Conservation (phyloP, 2,797 vertebrate species). For the Tarsius wallacei region DNA sequence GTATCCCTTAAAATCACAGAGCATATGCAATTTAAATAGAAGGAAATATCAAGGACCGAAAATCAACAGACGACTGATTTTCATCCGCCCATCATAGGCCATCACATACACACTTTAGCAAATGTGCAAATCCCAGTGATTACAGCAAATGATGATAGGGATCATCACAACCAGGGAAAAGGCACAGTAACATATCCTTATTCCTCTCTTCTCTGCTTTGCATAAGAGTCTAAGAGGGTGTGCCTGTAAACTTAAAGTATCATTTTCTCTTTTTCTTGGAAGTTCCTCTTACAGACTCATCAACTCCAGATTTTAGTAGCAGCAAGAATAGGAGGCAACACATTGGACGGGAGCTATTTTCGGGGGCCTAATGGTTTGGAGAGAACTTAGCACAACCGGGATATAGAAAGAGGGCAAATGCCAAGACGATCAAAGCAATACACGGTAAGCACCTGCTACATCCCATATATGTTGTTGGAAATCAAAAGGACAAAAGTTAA, state of each 20-base stretch:
- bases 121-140: constrained; percentile 44
- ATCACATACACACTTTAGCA: not conserved
- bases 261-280: constrained; percentile 26
- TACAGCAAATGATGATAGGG: not conserved
- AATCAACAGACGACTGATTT: constrained; percentile 81
- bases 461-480: not conserved
- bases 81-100: constrained; percentile 81
- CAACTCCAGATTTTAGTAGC: not conserved
- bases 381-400: not conserved
- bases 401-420: not conserved
- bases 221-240: not conserved
- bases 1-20: constrained; percentile 69
- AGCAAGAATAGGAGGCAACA: not conserved
- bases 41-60: constrained; percentile 79
- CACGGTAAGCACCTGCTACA: not conserved
- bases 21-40: constrained; percentile 86
- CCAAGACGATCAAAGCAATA: not conserved
- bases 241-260: not conserved
- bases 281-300: not conserved
- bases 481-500: not conserved
- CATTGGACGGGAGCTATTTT: not conserved
- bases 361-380: not conserved
- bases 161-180: constrained; percentile 16
- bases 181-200: not conserved
- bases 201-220: not conserved